Evolutionary conservation across 2,113 vertebrate genomes (phyloP).

Genomic region (Cervus canadensis): DNA sequence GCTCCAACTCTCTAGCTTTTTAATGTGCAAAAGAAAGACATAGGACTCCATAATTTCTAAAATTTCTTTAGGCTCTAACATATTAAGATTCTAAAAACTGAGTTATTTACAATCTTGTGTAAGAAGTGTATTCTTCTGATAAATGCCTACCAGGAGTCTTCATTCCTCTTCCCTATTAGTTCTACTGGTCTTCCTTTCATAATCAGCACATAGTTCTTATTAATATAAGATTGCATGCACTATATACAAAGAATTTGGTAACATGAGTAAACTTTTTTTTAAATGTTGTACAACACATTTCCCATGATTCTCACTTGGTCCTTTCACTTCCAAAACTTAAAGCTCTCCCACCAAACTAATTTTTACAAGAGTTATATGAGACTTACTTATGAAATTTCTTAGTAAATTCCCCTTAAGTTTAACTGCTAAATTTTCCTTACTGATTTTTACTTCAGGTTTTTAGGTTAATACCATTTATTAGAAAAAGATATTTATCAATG

Average conservation of each 20-base stretch:
- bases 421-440: neutral
- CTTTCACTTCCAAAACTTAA: neutral
- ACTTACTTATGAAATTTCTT: constrained; percentile 23
- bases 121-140: neutral
- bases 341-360: neutral
- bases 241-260: neutral
- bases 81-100: neutral
- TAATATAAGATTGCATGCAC: neutral
- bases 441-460: neutral
- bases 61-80: neutral
- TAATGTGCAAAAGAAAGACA: neutral
- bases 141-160: neutral
- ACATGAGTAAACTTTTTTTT: neutral
- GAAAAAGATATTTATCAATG: neutral
- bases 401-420: neutral
- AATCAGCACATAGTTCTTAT: neutral
- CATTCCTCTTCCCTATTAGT: neutral
- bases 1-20: neutral
- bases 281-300: neutral
- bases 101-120: neutral
- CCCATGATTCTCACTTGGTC: neutral
- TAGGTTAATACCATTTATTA: constrained; percentile 11
- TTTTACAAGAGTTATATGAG: neutral
- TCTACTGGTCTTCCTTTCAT: neutral
- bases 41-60: neutral